phyloP scores from a whole-genome alignment of 2,797 vertebrate species.

The Onychomys torridus region DNA sequence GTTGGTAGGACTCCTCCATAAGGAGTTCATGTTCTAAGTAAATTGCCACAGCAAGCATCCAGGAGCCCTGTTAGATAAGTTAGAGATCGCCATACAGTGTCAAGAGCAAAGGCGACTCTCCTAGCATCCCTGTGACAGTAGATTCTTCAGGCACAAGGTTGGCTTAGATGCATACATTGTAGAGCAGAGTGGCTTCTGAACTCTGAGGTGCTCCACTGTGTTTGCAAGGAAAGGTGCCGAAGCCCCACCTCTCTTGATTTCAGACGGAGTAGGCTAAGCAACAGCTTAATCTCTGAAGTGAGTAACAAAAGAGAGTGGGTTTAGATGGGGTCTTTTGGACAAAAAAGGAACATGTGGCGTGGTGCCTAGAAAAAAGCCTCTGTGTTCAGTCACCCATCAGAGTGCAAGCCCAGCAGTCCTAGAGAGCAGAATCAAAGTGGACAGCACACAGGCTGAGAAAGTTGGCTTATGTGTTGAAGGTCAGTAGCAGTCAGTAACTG shows the following conservation, averaged over 20 bases:
- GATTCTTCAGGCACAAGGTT: not conserved
- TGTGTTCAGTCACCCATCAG: not conserved
- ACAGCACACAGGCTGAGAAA: not conserved
- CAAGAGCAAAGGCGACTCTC: not conserved
- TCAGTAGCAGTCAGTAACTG: constrained; percentile 45
- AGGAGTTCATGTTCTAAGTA: not conserved
- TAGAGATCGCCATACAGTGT: not conserved
- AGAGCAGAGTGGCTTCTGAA: not conserved
- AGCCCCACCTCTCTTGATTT: not conserved
- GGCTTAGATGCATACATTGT: fast-evolving
- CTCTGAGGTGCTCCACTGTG: not conserved
- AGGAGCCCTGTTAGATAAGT: not conserved
- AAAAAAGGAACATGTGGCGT: not conserved
- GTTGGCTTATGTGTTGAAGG: not conserved
- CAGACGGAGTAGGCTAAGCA: not conserved
- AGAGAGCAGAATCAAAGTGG: not conserved
- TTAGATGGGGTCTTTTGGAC: not conserved
- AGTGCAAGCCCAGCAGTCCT: not conserved
- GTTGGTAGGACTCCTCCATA: not conserved
- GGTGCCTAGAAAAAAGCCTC: not conserved
- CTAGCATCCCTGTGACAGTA: fast-evolving
- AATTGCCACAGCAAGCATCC: not conserved
- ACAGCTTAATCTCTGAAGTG: not conserved
- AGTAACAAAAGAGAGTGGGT: not conserved
- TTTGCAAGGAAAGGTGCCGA: not conserved